Base-by-base conservation (phyloP, 2,888 invertebrate genomes). In the Trachelus tabidus region DNA sequence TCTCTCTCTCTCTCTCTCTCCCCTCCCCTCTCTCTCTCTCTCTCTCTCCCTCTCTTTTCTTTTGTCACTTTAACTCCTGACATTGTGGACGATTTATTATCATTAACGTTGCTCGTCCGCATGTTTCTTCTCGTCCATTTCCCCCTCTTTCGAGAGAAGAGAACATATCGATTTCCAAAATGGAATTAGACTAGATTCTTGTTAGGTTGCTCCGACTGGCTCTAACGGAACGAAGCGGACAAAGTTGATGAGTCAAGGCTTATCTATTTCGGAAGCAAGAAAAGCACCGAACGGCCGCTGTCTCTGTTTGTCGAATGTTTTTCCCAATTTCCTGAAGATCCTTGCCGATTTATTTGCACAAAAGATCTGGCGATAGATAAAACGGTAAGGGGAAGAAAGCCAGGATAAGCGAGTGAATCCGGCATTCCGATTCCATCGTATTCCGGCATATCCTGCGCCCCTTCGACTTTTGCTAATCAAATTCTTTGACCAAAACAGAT, bases 1-100 rank as follows among this genome's bases (percentile, higher is more conserved):
- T 35, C 35, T 33, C 35, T 37, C 37, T 37, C 37, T 95, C 79
- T 40, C 40, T 15, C 15, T 95, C 79, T 40, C 40, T 15, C 15
- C 15, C 40, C n/a, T n/a, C 15, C 40, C 95, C 79, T 40, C 40
- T 15, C 15, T 34, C 1, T 34, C 1, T 34, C 34, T 11, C 11
- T 1, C 34, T 37, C 0, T 34, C 37, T 6, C 40, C 15, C 15
- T 40, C 15, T 0, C 40, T 15, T 15, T 15, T 40, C 40, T 4
- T 40, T 40, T 40, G 40, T 6, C 40, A 15, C 15, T 15, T 40
- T 2, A 15, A 40, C 40, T 40, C 6, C 40, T 40, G 40, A 40
- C 40, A 40, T 40, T 40, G 40, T 6, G 40, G 15, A 40, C 15
- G 40, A 40, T 40, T 40, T 40, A 6, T 40, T 40, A 40, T 15